These are phyloP conservation scores for Hypotaenidia okinawae DNA, from an alignment of 2,797 vertebrate species.

Conservation along the genomic window DNA sequence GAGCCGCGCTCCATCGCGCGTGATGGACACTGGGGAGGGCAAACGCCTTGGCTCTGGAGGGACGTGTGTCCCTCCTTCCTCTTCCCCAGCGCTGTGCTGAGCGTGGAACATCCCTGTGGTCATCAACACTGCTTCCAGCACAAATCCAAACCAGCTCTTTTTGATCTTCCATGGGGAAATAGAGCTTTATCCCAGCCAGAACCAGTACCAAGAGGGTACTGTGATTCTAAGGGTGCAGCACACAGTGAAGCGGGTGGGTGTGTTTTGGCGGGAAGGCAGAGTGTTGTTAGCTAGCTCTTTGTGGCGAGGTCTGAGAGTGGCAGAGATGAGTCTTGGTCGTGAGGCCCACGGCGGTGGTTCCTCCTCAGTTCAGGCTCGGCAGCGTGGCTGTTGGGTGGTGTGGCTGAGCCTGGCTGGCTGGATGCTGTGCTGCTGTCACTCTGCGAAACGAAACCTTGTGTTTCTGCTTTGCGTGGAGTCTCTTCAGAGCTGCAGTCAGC, in stretches of 20 bases:
- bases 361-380: no score
- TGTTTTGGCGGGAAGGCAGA: no score
- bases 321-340: not conserved
- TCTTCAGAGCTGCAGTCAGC: no score
- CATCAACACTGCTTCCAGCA: not conserved
- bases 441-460: not conserved
- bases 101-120: no score
- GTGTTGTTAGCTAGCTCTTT: no score
- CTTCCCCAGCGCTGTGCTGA: not conserved
- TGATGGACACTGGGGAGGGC: not conserved
- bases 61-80: not conserved
- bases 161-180: no score
- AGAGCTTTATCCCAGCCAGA: no score
- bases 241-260: no score
- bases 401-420: not conserved
- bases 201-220: no score
- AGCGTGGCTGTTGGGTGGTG: not conserved
- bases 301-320: no score
- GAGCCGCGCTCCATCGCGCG: rapidly evolving
- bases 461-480: not conserved
- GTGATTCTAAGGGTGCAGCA: no score
- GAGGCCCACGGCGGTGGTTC: not conserved
- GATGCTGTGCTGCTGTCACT: not conserved
- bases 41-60: rapidly evolving
- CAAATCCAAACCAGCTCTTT: not conserved